phyloP scores from a whole-genome alignment of 2,797 vertebrate genomes.

The Phoxinus dragarum region DNA sequence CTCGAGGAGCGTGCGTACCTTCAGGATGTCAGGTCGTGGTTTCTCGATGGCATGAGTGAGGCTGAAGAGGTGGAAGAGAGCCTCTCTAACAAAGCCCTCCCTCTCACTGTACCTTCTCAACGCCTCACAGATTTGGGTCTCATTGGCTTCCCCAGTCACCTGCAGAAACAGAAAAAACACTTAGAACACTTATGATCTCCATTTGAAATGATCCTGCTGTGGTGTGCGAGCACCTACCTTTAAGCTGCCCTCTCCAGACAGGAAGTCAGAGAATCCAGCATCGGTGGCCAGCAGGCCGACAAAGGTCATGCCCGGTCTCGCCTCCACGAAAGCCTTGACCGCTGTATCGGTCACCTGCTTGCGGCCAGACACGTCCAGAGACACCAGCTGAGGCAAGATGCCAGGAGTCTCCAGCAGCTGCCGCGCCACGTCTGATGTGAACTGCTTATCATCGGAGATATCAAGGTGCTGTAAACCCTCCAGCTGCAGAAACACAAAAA shows the following conservation, averaged over 20 bases:
- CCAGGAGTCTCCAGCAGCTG: conserved; percentile 91
- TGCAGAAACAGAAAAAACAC: conserved; percentile 62
- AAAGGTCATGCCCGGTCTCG: conserved; percentile 95
- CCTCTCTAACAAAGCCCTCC: conserved; percentile 96
- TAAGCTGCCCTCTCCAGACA: conserved; percentile 91
- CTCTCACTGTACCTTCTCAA: conserved; percentile 94
- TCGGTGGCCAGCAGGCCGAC: conserved; percentile 95
- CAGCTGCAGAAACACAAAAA: conserved; percentile 43
- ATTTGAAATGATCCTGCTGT: neutral
- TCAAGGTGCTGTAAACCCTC: conserved; percentile 87
- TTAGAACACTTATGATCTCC: neutral
- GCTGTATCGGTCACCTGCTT: conserved; percentile 94
- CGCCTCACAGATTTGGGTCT: conserved; percentile 96
- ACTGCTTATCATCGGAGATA: conserved; percentile 99
- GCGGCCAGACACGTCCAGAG: conserved; percentile 94
- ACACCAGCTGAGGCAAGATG: conserved; percentile 89
- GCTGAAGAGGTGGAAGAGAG: conserved; percentile 97
- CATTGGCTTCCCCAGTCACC: conserved; percentile 98
- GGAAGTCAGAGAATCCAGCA: conserved; percentile 94
- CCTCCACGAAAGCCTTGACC: conserved; percentile 88
- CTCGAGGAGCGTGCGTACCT: conserved; percentile 75
- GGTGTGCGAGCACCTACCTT: conserved; percentile 79
- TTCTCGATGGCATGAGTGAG: conserved; percentile 97
- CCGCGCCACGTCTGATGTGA: conserved; percentile 96
- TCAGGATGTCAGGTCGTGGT: conserved; percentile 95